These are phyloP conservation scores for Bergia puertoricense DNA, from an alignment of 92 coral and sea anemone species.

Conservation along the genomic window DNA sequence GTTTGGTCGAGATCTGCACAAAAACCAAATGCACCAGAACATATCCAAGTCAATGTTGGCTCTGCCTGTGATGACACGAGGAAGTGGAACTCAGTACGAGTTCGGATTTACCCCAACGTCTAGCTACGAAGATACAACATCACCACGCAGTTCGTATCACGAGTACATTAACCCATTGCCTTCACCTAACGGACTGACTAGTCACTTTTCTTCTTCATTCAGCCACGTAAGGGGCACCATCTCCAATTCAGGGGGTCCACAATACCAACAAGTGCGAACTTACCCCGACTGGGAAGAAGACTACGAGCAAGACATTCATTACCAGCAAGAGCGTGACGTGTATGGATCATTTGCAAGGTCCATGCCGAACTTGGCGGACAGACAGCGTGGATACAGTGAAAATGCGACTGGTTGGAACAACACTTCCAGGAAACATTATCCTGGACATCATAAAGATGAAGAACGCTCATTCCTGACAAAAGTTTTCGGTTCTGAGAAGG, in stretches of 20 bases:
- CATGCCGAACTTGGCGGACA: conserved; percentile 42
- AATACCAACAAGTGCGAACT: conserved; percentile 24
- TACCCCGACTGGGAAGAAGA: conserved; percentile 29
- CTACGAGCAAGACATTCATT: conserved; percentile 43
- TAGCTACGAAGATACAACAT: conserved; percentile 20
- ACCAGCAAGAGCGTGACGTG: conserved; percentile 47
- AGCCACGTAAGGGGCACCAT: background rate
- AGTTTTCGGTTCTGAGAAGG: conserved; percentile 48
- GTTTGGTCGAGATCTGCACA: background rate
- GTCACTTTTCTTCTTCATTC: background rate
- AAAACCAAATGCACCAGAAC: background rate
- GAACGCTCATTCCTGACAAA: conserved; percentile 53
- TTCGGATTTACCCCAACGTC: conserved; percentile 31
- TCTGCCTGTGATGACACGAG: background rate
- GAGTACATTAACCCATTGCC: conserved; percentile 13
- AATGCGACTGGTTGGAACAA: background rate
- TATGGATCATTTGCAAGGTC: conserved; percentile 22
- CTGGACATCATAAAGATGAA: conserved; percentile 17
- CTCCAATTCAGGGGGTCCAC: background rate
- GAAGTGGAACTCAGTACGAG: background rate
- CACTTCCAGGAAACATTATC: conserved; percentile 13
- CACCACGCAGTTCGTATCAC: conserved; percentile 12
- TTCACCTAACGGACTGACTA: background rate
- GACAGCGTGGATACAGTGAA: background rate
- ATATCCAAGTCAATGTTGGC: conserved; percentile 12